Base-by-base conservation (phyloP, 2,797 vertebrate genomes). In the Hoplostethus atlanticus region DNA sequence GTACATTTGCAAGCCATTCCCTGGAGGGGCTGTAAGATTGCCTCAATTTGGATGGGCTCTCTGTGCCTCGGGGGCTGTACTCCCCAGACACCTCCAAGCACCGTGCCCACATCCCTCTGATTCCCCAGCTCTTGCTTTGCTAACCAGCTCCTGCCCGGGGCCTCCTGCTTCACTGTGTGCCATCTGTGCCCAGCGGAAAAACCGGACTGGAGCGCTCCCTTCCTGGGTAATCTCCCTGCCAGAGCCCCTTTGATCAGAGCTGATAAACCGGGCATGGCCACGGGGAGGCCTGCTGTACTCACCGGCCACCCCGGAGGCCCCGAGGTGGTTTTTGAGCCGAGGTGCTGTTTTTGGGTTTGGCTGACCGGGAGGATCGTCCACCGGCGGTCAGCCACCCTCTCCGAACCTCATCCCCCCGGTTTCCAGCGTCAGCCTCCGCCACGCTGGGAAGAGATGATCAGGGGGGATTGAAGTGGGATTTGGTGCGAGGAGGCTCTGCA, bases 1-100 rank as follows among this genome's bases (percentile, higher is more conserved):
- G 78, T 79, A 71, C 87, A 89, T 92, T 90, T 91, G 80, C 84
- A 88, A 90, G 76, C 78, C 67, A 40, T 83, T 90, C 90, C 90
- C 90, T 87, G 11, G 88, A 89, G 90, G 83, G 67, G 59, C 48
- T 63, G 62, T 40, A 48, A 89, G 87, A 91, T 90, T 86, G 84
- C 86, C 84, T 90, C 83, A 81, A 87, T 88, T 86, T 87, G 90
- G 87, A 86, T 72, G 85, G 86, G 78, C 76, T 78, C 76, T 80
- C 65, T 74, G 71, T 68, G 68, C 86, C 81, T 71, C n/a, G 71
- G 69, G 81, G 88, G 77, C 73, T 79, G 58, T 34, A 64, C 74
- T 85, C 80, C 84, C 76, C 69, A 72, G 85, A 89, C 65, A 13
- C 38, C 52, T 63, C 40, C 78, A 1, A 79, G 67, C 74, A 68